Percentiles rank a stretch among this genome's conserved stretches.
Evolutionary conservation across 2,113 vertebrate species (phyloP).

Genomic region (Dipodomys ordii): DNA sequence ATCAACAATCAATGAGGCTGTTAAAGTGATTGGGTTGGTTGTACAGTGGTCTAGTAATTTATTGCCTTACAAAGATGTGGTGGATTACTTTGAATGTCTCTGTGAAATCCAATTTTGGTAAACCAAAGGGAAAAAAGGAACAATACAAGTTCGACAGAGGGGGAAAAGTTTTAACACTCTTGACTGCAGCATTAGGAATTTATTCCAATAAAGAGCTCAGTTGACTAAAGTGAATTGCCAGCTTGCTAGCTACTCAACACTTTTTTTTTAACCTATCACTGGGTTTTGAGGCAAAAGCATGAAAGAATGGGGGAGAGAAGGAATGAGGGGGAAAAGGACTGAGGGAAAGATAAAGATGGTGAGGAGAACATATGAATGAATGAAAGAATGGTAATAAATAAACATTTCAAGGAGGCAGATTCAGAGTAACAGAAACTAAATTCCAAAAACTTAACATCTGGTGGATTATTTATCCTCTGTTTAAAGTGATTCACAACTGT

Average conservation of each 20-base stretch:
- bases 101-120: slow-evolving; percentile 67
- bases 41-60: slow-evolving; percentile 74
- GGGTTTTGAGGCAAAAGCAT: neutral
- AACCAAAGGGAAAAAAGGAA: slow-evolving; percentile 62
- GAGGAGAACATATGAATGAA: neutral
- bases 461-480: neutral
- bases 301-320: neutral
- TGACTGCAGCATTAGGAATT: slow-evolving; percentile 58
- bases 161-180: slow-evolving; percentile 44
- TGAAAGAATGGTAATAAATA: neutral
- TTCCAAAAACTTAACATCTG: slow-evolving; percentile 26
- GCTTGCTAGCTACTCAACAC: neutral
- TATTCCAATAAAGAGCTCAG: slow-evolving; percentile 58
- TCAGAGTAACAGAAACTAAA: slow-evolving; percentile 41
- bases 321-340: too few species aligned
- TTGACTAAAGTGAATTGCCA: slow-evolving; percentile 47
- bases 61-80: slow-evolving; percentile 61
- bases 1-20: slow-evolving; percentile 74
- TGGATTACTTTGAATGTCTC: slow-evolving; percentile 61
- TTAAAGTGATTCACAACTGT: slow-evolving; percentile 45
- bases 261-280: slow-evolving; percentile 27
- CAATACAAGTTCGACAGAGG: slow-evolving; percentile 57
- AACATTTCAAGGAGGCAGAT: slow-evolving; percentile 41
- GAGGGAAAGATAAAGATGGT: too few species aligned
- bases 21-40: slow-evolving; percentile 70